A percentile compares a stretch with the other conserved stretches of the same genome.
phyloP scores from a whole-genome alignment of 2,113 vertebrate genomes.

The Arenaria interpres region DNA sequence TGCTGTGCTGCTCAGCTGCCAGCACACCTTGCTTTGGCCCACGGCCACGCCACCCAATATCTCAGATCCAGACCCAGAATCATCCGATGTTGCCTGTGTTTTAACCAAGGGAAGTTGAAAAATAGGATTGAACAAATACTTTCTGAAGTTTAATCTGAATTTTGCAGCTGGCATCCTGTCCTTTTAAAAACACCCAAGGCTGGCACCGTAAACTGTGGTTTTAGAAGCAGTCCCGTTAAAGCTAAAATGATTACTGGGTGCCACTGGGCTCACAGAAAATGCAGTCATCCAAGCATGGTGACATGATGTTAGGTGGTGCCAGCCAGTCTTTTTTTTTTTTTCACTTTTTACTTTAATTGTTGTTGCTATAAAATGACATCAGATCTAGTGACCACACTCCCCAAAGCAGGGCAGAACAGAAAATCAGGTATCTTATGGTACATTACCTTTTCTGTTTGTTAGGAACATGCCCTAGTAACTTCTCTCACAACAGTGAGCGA shows the following conservation, averaged over 20 bases:
- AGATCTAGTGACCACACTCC: neutral
- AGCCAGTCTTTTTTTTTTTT: neutral
- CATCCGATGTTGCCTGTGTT: neutral
- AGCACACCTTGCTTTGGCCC: accelerated
- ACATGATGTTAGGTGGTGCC: neutral
- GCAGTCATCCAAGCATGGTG: neutral
- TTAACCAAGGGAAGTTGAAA: neutral
- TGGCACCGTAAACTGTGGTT: neutral
- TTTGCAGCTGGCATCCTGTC: neutral
- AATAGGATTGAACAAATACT: neutral
- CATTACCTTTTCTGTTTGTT: neutral
- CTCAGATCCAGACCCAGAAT: neutral
- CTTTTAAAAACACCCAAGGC: neutral
- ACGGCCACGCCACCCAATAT: accelerated
- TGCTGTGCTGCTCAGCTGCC: neutral
- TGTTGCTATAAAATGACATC: neutral
- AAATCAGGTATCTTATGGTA: neutral
- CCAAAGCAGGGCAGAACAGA: neutral
- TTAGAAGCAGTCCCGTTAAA: neutral
- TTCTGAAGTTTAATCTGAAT: neutral
- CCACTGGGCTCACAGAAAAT: neutral
- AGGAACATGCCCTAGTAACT: neutral
- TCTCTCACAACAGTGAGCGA: neutral
- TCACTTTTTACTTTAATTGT: neutral
- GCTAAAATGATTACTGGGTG: neutral